Conservation (phyloP, 1,140 invertebrate genomes). For the Muscidifurax raptorellus region DNA sequence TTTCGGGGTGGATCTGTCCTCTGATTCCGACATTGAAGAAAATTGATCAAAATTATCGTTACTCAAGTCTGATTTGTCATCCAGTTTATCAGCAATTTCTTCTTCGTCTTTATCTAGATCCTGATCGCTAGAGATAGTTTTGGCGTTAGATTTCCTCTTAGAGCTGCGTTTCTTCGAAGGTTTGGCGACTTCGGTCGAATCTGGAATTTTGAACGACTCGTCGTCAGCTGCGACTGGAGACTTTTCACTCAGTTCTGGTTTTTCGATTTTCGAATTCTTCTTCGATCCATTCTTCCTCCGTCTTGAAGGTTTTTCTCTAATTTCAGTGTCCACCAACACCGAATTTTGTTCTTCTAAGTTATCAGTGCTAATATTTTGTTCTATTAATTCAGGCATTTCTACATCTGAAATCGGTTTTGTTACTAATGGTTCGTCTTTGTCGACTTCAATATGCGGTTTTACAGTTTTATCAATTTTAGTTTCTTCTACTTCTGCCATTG, state of each 20-base stretch:
- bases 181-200: constrained; percentile 50
- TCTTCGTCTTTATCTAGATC: constrained; percentile 26
- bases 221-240: neutral
- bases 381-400: neutral
- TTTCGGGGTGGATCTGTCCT: constrained; percentile 16
- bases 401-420: neutral
- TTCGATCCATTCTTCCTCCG: constrained; percentile 10
- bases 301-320: neutral
- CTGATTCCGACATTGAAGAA: constrained; percentile 37
- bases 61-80: neutral
- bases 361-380: neutral
- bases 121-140: constrained; percentile 33
- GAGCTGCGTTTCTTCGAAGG: constrained; percentile 55
- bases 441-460: neutral
- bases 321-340: neutral
- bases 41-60: constrained; percentile 1
- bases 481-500: constrained; percentile 6
- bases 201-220: constrained; percentile 57
- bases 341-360: constrained; percentile 3
- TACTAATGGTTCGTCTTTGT: neutral
- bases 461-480: neutral
- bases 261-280: constrained; percentile 19
- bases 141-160: constrained; percentile 57
- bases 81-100: neutral
- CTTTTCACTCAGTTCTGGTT: constrained; percentile 1